phyloP scores from a whole-genome alignment of 2,888 invertebrate genomes.

The Euspilapteryx auroguttella region DNA sequence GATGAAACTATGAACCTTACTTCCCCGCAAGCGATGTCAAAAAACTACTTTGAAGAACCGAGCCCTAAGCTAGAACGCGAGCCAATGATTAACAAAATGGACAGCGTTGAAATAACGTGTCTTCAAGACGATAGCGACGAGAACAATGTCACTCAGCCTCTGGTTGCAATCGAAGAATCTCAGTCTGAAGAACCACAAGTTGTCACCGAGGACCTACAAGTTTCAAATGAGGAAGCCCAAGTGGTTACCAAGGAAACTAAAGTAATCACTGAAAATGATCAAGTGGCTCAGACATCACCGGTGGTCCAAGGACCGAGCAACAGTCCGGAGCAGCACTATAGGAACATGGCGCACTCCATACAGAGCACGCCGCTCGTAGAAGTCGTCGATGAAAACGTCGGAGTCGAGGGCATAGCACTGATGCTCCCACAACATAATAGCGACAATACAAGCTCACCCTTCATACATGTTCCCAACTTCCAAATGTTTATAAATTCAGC shows the following conservation, averaged over 20 bases:
- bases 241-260: no score
- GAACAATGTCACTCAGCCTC: not conserved
- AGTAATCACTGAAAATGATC: slow-evolving; percentile 12
- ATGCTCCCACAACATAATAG: slow-evolving; percentile 15
- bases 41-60: slow-evolving; percentile 7
- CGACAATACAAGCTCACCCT: slow-evolving; percentile 12
- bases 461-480: slow-evolving; percentile 22
- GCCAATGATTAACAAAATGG: slow-evolving; percentile 30
- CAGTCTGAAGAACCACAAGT: no score
- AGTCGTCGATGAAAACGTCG: slow-evolving; percentile 13
- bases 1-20: slow-evolving; percentile 17
- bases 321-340: slow-evolving; percentile 25
- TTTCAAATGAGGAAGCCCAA: no score
- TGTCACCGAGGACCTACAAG: no score
- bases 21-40: slow-evolving; percentile 16
- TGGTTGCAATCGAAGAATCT: not conserved
- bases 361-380: slow-evolving; percentile 37
- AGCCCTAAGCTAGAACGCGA: slow-evolving; percentile 21
- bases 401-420: slow-evolving; percentile 20
- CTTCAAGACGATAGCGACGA: slow-evolving; percentile 24
- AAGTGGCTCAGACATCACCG: not conserved
- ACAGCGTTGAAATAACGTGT: slow-evolving; percentile 39
- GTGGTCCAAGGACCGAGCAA: slow-evolving; percentile 8
- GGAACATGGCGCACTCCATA: slow-evolving; percentile 25
- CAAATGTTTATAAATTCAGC: slow-evolving; percentile 28